phyloP scores from a whole-genome alignment of 2,888 invertebrate genomes.

The Parthenolecanium corni region DNA sequence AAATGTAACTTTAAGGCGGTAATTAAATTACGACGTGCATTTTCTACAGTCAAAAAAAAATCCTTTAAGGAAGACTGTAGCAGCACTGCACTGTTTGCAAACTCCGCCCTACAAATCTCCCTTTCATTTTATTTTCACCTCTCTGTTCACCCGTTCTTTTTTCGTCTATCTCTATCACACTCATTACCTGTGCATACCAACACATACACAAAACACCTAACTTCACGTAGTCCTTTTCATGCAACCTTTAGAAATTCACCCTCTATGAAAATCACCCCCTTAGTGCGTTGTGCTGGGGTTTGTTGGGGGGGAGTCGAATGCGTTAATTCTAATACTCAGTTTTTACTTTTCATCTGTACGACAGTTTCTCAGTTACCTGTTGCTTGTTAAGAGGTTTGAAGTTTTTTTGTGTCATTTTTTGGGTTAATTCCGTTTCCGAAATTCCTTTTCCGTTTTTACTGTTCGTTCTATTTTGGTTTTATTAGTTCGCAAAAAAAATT shows the following conservation, averaged over 20 bases:
- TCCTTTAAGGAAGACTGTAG: too few relatives aligned
- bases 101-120: conserved; percentile 27
- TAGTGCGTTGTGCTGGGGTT: conserved; percentile 15
- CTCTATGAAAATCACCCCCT: conserved; percentile 22
- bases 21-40: too few relatives aligned
- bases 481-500: too few relatives aligned
- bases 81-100: conserved; percentile 6
- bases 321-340: conserved; percentile 26
- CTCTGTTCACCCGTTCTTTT: too few relatives aligned
- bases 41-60: too few relatives aligned
- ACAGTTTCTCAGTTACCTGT: conserved; percentile 20
- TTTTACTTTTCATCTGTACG: conserved; percentile 10
- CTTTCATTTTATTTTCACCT: background rate
- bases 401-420: conserved; percentile 7
- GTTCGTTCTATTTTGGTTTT: too few relatives aligned
- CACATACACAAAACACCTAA: too few relatives aligned
- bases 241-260: conserved; percentile 1
- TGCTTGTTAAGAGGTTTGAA: conserved; percentile 9
- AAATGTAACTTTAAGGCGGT: too few relatives aligned
- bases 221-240: too few relatives aligned
- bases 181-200: too few relatives aligned
- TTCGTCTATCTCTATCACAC: too few relatives aligned
- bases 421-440: background rate
- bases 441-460: too few relatives aligned
- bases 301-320: background rate